phyloP scores from a whole-genome alignment of 1,140 invertebrate species.

The Brachionus paranguensis region DNA sequence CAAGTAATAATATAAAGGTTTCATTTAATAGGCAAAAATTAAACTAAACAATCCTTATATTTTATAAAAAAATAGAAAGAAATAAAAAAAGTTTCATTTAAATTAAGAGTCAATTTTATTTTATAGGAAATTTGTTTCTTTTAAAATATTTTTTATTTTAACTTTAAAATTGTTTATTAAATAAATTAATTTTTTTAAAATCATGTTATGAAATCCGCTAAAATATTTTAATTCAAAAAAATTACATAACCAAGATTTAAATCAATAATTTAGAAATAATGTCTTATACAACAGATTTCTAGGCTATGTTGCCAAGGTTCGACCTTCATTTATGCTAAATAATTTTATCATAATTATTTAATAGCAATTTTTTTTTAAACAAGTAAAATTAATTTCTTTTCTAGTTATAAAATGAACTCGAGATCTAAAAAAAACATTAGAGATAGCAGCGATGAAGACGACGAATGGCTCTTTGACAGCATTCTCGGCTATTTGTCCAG shows the following conservation, averaged over 20 bases:
- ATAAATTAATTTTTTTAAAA: no score
- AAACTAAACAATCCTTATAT: no score
- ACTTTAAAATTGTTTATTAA: no score
- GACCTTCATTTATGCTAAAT: not conserved
- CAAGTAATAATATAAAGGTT: no score
- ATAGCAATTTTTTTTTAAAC: not conserved
- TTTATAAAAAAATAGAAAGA: no score
- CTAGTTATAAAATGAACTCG: not conserved
- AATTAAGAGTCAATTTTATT: no score
- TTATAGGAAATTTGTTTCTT: no score
- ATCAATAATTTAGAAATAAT: not conserved
- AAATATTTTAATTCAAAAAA: no score
- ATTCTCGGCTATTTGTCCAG: not conserved
- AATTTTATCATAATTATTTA: not conserved
- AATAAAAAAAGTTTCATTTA: no score
- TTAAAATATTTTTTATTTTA: no score
- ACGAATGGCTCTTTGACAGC: slow-evolving; percentile 22
- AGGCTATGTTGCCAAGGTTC: not conserved
- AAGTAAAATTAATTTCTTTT: not conserved
- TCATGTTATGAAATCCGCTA: no score
- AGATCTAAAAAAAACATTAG: not conserved
- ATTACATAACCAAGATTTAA: not conserved
- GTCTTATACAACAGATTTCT: not conserved
- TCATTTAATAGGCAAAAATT: no score
- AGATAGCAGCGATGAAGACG: not conserved